Conservation (phyloP, 2,888 invertebrate species). For the Amphipyra tragopoginis region DNA sequence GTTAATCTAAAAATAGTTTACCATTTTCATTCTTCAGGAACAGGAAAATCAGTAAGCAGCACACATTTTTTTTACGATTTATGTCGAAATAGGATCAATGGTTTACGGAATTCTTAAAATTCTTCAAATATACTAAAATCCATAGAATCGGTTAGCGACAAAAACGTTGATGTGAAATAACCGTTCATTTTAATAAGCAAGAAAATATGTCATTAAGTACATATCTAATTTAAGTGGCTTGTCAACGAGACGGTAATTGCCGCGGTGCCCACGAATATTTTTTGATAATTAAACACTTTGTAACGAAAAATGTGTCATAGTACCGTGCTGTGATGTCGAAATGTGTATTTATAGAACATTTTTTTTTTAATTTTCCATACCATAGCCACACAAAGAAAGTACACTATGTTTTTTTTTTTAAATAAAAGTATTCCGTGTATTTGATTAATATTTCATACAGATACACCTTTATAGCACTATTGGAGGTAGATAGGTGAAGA, state of each 20-base stretch:
- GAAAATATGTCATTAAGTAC: constrained; percentile 29
- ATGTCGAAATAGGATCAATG: no score
- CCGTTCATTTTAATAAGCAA: constrained; percentile 42
- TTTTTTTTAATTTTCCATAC: no score
- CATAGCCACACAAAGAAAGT: no score
- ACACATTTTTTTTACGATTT: no score
- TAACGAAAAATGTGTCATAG: constrained; percentile 9
- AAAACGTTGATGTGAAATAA: constrained; percentile 1
- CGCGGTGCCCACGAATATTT: constrained; percentile 21
- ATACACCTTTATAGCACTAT: no score
- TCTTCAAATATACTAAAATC: not conserved
- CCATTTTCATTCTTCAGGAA: not conserved
- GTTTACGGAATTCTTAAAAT: no score
- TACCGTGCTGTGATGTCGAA: not conserved
- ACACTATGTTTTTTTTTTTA: no score
- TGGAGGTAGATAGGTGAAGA: no score
- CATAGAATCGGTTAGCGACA: not conserved
- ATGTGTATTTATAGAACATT: not conserved
- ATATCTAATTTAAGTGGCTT: constrained; percentile 45
- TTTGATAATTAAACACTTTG: constrained; percentile 37
- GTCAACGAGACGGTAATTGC: constrained; percentile 34
- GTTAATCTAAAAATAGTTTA: not conserved
- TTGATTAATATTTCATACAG: no score
- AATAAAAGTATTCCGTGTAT: no score
- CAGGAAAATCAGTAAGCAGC: no score